Evolutionary conservation across 2,113 vertebrate species (phyloP).

Genomic region (Clarias macrocephalus): DNA sequence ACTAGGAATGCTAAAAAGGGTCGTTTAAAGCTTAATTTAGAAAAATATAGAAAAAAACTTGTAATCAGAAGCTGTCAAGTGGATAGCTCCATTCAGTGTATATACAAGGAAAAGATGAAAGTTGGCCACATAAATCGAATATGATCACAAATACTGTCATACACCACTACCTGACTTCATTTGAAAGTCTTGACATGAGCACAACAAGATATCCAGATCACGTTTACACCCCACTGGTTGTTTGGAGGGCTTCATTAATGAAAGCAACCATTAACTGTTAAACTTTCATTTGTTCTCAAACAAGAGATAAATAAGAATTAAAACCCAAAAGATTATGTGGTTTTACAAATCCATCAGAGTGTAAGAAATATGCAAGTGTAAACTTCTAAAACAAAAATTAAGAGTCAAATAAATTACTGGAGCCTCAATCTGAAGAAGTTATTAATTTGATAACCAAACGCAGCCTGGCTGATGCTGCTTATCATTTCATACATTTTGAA

Average conservation of each 20-base stretch:
- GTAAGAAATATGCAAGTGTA: neutral
- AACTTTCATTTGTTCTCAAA: neutral
- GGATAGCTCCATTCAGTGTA: neutral
- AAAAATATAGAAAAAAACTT: neutral
- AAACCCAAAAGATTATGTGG: neutral
- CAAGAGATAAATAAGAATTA: neutral
- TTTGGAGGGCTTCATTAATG: neutral
- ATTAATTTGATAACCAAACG: neutral
- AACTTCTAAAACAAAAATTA: neutral
- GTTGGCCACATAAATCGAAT: neutral
- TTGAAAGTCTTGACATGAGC: neutral
- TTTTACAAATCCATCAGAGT: neutral
- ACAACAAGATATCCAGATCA: neutral
- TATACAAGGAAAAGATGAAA: neutral
- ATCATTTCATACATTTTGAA: slow-evolving; percentile 24
- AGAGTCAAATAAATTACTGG: neutral
- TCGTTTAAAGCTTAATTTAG: neutral
- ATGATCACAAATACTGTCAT: neutral
- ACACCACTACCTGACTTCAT: neutral
- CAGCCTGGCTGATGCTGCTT: neutral
- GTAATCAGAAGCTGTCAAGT: neutral
- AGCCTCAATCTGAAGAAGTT: neutral
- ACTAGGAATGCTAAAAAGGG: neutral
- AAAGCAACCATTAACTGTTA: neutral
- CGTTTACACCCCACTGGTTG: neutral